Conservation (phyloP, 1,140 invertebrate genomes). For the Teleogryllus occipitalis region DNA sequence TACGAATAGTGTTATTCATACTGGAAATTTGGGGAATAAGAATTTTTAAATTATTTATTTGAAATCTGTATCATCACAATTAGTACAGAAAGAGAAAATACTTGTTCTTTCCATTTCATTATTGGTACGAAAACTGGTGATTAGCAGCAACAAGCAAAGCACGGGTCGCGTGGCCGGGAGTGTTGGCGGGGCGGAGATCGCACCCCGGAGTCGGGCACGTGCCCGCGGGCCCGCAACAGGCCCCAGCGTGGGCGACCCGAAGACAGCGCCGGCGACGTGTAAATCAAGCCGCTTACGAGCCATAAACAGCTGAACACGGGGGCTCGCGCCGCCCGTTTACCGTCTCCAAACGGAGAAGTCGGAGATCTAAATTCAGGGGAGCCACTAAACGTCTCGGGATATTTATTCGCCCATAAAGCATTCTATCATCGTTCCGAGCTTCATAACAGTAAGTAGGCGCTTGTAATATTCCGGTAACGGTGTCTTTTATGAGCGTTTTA, state of each 20-base stretch:
- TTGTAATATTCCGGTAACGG: constrained; percentile 4
- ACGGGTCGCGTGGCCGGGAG: no score
- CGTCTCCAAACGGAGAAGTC: not conserved
- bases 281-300: not conserved
- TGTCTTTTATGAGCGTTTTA: constrained; percentile 5
- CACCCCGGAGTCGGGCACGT: no score
- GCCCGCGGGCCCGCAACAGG: no score
- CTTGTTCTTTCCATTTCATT: no score
- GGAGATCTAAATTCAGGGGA: not conserved
- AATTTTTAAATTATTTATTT: no score
- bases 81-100: no score
- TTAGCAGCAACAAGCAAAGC: no score
- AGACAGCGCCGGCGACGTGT: not conserved
- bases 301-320: not conserved
- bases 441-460: constrained; percentile 1
- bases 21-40: no score
- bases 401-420: constrained; percentile 4
- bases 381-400: not conserved
- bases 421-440: not conserved
- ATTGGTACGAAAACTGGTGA: no score
- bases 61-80: no score
- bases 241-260: not conserved
- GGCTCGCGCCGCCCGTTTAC: not conserved
- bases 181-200: no score
- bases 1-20: no score